phyloP scores from a whole-genome alignment of 2,888 invertebrate genomes.

The Hemicrepidius hirtus region DNA sequence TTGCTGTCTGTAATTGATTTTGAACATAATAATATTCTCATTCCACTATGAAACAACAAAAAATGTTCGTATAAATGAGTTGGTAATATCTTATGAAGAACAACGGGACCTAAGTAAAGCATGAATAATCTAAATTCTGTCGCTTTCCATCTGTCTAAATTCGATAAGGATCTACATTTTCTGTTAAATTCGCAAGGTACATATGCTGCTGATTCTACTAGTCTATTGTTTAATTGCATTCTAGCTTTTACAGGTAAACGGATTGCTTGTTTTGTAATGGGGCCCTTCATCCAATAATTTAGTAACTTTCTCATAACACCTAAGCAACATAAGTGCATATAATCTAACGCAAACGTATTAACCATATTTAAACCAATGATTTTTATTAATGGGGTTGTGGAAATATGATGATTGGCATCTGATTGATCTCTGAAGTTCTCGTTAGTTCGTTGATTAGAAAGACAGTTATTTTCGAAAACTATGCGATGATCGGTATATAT shows the following conservation, averaged over 20 bases:
- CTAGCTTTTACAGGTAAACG: background rate
- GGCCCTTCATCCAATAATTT: slow-evolving; percentile 22
- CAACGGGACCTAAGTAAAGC: slow-evolving; percentile 42
- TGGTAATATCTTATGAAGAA: slow-evolving; percentile 30
- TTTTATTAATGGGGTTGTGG: slow-evolving; percentile 8
- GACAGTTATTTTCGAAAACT: background rate
- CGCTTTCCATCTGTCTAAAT: slow-evolving; percentile 52
- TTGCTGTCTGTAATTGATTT: slow-evolving; percentile 10
- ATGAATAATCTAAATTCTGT: slow-evolving; percentile 51
- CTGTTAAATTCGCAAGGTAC: slow-evolving; percentile 51
- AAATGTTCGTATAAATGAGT: slow-evolving; percentile 44
- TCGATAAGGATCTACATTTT: slow-evolving; percentile 45
- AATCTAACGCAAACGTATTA: slow-evolving; percentile 27
- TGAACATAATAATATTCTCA: slow-evolving; percentile 34
- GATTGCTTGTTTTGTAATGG: background rate
- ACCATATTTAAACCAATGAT: slow-evolving; percentile 21
- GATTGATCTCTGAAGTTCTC: background rate
- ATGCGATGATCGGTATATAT: background rate
- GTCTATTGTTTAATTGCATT: slow-evolving; percentile 3
- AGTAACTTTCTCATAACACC: slow-evolving; percentile 35
- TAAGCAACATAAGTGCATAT: slow-evolving; percentile 40
- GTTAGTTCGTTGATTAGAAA: background rate
- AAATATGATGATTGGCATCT: slow-evolving; percentile 1
- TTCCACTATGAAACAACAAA: slow-evolving; percentile 39
- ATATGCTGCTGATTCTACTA: slow-evolving; percentile 18